Conservation (phyloP, 2,113 vertebrate species). For the Gadus chalcogrammus region DNA sequence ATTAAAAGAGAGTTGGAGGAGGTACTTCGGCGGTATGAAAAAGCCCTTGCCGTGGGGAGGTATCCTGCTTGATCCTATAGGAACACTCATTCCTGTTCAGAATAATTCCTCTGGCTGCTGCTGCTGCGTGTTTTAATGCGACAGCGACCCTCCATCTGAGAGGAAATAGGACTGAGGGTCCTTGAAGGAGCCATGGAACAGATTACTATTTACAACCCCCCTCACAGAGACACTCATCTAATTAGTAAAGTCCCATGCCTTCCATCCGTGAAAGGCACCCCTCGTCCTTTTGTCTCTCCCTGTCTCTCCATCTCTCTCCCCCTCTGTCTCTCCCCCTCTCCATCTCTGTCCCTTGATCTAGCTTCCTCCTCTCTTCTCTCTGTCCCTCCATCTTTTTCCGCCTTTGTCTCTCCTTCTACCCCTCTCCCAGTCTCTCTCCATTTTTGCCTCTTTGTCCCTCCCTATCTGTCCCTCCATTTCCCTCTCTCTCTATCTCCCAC, state of each 20-base stretch:
- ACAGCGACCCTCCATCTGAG: constrained; percentile 8
- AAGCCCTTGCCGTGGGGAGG: too few relatives aligned
- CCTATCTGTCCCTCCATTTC: constrained; percentile 17
- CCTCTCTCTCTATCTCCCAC: constrained; percentile 23
- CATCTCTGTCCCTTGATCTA: constrained; percentile 11
- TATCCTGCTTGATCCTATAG: too few relatives aligned
- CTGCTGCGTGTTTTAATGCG: too few relatives aligned
- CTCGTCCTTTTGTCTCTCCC: constrained; percentile 20
- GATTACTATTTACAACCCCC: constrained; percentile 42
- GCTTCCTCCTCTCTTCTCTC: neutral
- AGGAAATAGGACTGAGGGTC: constrained; percentile 10
- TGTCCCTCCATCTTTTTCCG: constrained; percentile 26
- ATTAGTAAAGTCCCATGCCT: constrained; percentile 37
- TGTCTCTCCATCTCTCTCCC: constrained; percentile 12
- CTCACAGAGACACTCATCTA: constrained; percentile 45
- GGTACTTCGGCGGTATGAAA: too few relatives aligned
- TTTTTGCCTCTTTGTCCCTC: constrained; percentile 10
- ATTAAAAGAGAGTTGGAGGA: too few relatives aligned
- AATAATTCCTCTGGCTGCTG: too few relatives aligned
- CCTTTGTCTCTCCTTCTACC: constrained; percentile 1
- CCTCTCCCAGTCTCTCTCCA: neutral
- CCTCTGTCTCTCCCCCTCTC: constrained; percentile 24
- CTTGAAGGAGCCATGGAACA: constrained; percentile 31
- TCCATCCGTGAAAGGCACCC: constrained; percentile 21
- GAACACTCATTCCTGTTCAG: too few relatives aligned